Evolutionary conservation across 2,113 vertebrate genomes (phyloP).

Genomic region (Pungitius pungitius): DNA sequence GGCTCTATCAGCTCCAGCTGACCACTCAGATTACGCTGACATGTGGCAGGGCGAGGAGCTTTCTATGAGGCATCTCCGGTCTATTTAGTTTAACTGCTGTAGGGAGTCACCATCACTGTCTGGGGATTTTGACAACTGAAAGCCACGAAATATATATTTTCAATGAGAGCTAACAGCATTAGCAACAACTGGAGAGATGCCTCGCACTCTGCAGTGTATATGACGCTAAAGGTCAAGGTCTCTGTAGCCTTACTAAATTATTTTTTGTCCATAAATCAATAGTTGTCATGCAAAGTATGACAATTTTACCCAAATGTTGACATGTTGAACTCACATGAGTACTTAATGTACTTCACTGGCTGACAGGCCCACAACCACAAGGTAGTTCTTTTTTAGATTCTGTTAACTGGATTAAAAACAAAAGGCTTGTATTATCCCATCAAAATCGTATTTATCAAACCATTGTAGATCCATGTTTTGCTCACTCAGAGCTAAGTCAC

Average conservation of each 20-base stretch:
- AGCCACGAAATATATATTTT: background rate
- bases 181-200: background rate
- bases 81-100: constrained; percentile 3
- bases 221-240: background rate
- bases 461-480: constrained; percentile 15
- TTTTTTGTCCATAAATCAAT: background rate
- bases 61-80: background rate
- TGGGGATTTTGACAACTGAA: background rate
- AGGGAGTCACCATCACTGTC: background rate
- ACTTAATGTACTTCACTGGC: background rate
- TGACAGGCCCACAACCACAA: background rate
- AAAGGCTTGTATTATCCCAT: background rate
- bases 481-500: constrained; percentile 37
- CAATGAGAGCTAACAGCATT: background rate
- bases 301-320: background rate
- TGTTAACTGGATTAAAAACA: background rate
- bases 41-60: constrained; percentile 45
- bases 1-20: constrained; percentile 44
- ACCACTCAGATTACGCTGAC: constrained; percentile 65
- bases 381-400: background rate
- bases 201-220: background rate
- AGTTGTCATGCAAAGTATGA: background rate
- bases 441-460: background rate
- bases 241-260: background rate
- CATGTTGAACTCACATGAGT: background rate